phyloP scores from a whole-genome alignment of 1,140 invertebrate species.

The Cheumatopsyche charites region DNA sequence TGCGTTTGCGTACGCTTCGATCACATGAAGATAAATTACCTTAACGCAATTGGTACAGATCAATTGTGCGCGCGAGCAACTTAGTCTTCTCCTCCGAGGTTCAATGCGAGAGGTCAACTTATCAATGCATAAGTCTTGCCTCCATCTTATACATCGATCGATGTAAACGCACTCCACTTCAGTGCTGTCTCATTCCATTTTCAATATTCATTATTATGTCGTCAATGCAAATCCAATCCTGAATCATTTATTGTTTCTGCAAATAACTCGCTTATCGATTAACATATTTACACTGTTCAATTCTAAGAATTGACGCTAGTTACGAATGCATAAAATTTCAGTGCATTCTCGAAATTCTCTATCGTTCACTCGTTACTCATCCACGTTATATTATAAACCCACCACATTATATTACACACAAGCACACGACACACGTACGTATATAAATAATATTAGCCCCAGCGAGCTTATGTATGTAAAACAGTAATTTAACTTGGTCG shows the following conservation, averaged over 20 bases:
- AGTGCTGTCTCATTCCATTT: too few relatives aligned
- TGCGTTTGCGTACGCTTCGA: slow-evolving; percentile 12
- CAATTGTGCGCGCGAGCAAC: slow-evolving; percentile 14
- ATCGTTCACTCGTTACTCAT: not conserved
- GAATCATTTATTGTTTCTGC: too few relatives aligned
- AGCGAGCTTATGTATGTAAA: not conserved
- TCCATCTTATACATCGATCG: too few relatives aligned
- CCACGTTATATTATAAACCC: too few relatives aligned
- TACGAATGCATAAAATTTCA: not conserved
- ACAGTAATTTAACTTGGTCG: slow-evolving; percentile 11
- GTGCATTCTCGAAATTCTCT: slow-evolving; percentile 1
- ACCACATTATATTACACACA: too few relatives aligned
- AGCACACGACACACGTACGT: not conserved
- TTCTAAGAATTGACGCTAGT: not conserved
- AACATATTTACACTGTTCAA: too few relatives aligned
- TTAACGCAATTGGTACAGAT: slow-evolving; percentile 35
- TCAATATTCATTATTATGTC: too few relatives aligned
- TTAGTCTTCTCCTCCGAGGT: slow-evolving; percentile 15
- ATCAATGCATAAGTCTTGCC: slow-evolving; percentile 29
- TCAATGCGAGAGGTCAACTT: slow-evolving; percentile 36
- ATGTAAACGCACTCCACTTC: not conserved
- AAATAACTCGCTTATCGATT: too few relatives aligned
- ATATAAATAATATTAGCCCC: too few relatives aligned
- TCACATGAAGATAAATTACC: slow-evolving; percentile 37
- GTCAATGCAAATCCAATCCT: too few relatives aligned